Evolutionary conservation across 2,888 invertebrate genomes (phyloP), one percentile per base, ranked within the genome.

Genomic region (Eulithis prunata): DNA sequence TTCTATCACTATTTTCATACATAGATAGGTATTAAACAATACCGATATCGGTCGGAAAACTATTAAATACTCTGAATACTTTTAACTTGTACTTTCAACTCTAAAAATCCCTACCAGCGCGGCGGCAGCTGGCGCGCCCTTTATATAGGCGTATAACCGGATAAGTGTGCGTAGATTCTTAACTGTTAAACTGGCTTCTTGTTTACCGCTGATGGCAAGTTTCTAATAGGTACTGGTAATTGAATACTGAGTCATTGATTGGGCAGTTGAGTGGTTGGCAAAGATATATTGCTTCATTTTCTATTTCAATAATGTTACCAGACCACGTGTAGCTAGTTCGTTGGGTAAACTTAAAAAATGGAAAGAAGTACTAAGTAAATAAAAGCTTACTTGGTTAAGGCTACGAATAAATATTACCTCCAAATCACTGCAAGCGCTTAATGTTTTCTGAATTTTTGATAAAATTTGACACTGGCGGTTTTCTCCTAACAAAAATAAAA

Each of bases 401-500:
- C 32, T 32, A 32, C 32, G 32, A 32, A 41, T 5, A 8, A 3
- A 41, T 2, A 41, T 3, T 41, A 41, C 41, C 41, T 10, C 10
- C 5, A 10, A 10, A 41, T 41, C 41, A 41, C 41, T 32, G 41
- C 8, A 10, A 8, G 8, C 8, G 10, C 8, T 11, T 10, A 41
- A 41, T 41, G 41, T 41, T 41, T 8, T 8, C 41, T 5, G 10
- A 41, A 49, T 49, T 21, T 49, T 21, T 47, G 14, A 47, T 47
- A 38, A 38, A 7, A 12, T 38, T 57, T 1, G 4, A 57, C 8
- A 41, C 6, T 21, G 41, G 8, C 7, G n/a, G 49, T 52, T 32
- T 45, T 43, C 55, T 57, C 38, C 63, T 59, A 68, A 72, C 59
- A 71, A 71, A 73, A 74, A 71, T 71, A 71, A 71, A 66, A 67